phyloP scores from a whole-genome alignment of 30 jellyfish, hydroid and myxozoan species.

The Chrysaora quinquecirrha region DNA sequence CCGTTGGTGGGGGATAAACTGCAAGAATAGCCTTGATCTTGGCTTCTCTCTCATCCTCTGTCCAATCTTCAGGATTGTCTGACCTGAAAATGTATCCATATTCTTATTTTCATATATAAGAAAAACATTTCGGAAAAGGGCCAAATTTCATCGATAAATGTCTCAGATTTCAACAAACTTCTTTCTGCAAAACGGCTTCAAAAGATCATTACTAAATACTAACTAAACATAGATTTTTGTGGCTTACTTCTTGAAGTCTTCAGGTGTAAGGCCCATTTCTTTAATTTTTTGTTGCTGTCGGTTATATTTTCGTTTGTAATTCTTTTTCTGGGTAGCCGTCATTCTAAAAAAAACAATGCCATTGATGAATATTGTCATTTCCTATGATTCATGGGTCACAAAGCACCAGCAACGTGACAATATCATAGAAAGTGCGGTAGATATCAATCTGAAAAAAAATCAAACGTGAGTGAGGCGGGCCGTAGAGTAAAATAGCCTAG shows the following conservation, averaged over 20 bases:
- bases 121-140: neutral
- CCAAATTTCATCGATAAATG: neutral
- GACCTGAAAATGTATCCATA: slow-evolving; percentile 35
- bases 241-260: slow-evolving; percentile 61
- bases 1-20: slow-evolving; percentile 68
- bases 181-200: neutral
- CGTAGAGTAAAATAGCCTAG: neutral
- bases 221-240: neutral
- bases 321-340: slow-evolving; percentile 73
- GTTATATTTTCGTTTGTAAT: slow-evolving; percentile 65
- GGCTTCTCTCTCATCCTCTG: slow-evolving; percentile 79
- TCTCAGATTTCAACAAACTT: neutral
- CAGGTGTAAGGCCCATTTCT: slow-evolving; percentile 66
- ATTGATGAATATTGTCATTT: no score
- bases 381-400: neutral
- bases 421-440: no score
- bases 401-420: neutral
- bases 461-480: neutral
- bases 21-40: slow-evolving; percentile 59
- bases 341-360: slow-evolving; percentile 57
- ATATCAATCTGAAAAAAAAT: neutral
- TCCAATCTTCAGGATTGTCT: slow-evolving; percentile 87
- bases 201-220: neutral
- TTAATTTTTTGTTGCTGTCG: slow-evolving; percentile 67
- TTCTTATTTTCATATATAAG: neutral